Conservation (phyloP, 2,888 invertebrate genomes). For the Baronia brevicornis region DNA sequence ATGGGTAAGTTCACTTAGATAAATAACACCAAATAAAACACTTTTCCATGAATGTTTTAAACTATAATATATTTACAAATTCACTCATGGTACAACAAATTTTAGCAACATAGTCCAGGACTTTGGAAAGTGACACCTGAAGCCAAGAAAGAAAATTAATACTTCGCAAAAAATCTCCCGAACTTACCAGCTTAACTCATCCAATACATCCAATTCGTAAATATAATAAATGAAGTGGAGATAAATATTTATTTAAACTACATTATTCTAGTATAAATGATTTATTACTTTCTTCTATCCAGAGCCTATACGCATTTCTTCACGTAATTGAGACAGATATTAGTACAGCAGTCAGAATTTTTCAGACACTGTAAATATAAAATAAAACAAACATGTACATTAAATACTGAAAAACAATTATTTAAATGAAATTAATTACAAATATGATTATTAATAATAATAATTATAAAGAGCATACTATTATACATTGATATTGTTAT, state of each 20-base stretch:
- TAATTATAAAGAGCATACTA: too few relatives aligned
- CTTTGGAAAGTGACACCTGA: slow-evolving; percentile 81
- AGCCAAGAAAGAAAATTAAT: slow-evolving; percentile 80
- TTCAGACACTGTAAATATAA: slow-evolving; percentile 40
- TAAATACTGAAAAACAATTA: slow-evolving; percentile 10
- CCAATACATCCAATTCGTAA: slow-evolving; percentile 83
- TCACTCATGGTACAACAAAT: slow-evolving; percentile 81
- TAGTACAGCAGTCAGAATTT: slow-evolving; percentile 47
- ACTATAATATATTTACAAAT: slow-evolving; percentile 39
- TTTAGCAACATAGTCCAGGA: slow-evolving; percentile 79
- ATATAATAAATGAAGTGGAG: slow-evolving; percentile 34
- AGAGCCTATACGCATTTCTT: slow-evolving; percentile 43
- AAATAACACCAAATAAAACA: too few relatives aligned
- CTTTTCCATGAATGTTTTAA: too few relatives aligned
- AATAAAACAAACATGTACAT: slow-evolving; percentile 3
- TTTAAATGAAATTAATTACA: too few relatives aligned
- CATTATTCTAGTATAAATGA: too few relatives aligned
- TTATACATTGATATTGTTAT: too few relatives aligned
- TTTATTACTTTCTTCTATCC: slow-evolving; percentile 16
- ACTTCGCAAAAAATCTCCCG: slow-evolving; percentile 84
- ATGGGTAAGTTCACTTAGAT: too few relatives aligned
- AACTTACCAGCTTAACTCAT: slow-evolving; percentile 80
- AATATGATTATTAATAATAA: too few relatives aligned
- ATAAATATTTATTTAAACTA: background rate
- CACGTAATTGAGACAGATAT: slow-evolving; percentile 45